Evolutionary conservation across 2,113 vertebrate species (phyloP), one percentile per base, ranked within the genome.

Genomic region (Ctenodactylus gundi): DNA sequence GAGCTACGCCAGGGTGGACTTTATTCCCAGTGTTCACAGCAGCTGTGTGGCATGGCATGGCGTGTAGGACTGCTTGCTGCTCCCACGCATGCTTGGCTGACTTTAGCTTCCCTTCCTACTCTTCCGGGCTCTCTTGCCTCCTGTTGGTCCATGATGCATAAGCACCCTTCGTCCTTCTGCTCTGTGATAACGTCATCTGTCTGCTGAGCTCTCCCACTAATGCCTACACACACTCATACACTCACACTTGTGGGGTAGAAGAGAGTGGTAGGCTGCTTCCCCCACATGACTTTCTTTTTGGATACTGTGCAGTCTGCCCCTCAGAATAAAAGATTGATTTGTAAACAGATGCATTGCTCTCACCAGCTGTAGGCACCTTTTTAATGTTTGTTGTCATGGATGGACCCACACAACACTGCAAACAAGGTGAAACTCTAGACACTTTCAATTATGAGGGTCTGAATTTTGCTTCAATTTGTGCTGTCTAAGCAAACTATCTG

Each of bases 281-380:
- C 84, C 80, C 23, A 44, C 2, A 6, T 89, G 53, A 86, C 67
- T 91, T 94, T 92, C 62, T 96, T 91, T 95, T 96, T 92, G 94
- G 93, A 90, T 78, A 90, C 27, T 97, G 92, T 97, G 97, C 93
- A 97, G 95, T 41, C n/a, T 86, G 20, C 85, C 94, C 78, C 72
- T 91, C 72, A 85, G 75, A 97, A 97, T 97, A 97, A 97, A 97
- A 96, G 76, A 75, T 94, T 80, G 57, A 60, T 97, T 97, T 97
- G 36, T 97, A 97, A 85, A 17, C 18, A n/a, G 34, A 55, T 65
- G 18, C n/a, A 31, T 91, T 77, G 72, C 14, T 20, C 12, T 64
- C 20, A n/a, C n/a, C 55, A 88, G 18, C 2, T 29, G 49, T 12
- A 58, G 13, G 7, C 4, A 29, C 2, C n/a, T n/a, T n/a, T 3